Percentiles rank a stretch among this genome's conserved stretches.
Evolutionary conservation across 2,797 vertebrate genomes (phyloP).

Genomic region (Karalla daura): DNA sequence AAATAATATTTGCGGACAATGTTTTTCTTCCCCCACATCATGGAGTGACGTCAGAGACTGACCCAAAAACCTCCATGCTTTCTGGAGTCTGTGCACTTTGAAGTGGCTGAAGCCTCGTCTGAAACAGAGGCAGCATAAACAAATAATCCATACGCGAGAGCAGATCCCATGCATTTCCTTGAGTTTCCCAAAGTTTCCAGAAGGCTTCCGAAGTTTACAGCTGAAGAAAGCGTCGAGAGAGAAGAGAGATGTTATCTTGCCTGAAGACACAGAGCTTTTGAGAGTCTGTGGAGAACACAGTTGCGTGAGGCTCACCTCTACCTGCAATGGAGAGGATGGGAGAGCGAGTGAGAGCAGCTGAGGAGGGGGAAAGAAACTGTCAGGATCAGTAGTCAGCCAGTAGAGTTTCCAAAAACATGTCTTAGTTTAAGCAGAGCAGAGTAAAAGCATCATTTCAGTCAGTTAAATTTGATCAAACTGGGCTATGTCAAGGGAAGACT

Average conservation of each 20-base stretch:
- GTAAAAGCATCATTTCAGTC: conserved; percentile 3
- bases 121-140: background rate
- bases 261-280: conserved; percentile 60
- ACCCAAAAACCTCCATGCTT: background rate
- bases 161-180: background rate
- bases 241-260: conserved; percentile 53
- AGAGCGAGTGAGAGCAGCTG: conserved; percentile 45
- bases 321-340: conserved; percentile 30
- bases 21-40: conserved; percentile 14
- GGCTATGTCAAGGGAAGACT: background rate
- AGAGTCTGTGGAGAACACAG: conserved; percentile 35
- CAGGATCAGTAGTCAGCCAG: conserved; percentile 21
- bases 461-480: conserved; percentile 6
- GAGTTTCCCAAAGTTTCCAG: conserved; percentile 38
- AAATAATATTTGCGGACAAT: conserved; percentile 18
- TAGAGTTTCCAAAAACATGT: conserved; percentile 36
- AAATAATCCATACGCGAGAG: background rate
- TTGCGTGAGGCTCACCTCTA: conserved; percentile 62
- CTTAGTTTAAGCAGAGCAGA: conserved; percentile 10
- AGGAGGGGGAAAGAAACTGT: background rate
- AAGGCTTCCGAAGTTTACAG: conserved; percentile 36
- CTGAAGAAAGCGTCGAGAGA: conserved; percentile 48
- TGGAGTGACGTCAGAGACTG: conserved; percentile 8
- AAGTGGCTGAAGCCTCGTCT: background rate
- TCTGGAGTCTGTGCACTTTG: background rate